Evolutionary conservation across 2,113 vertebrate genomes (phyloP), one percentile per base, ranked within the genome.

Genomic region (Oostethus manadensis): DNA sequence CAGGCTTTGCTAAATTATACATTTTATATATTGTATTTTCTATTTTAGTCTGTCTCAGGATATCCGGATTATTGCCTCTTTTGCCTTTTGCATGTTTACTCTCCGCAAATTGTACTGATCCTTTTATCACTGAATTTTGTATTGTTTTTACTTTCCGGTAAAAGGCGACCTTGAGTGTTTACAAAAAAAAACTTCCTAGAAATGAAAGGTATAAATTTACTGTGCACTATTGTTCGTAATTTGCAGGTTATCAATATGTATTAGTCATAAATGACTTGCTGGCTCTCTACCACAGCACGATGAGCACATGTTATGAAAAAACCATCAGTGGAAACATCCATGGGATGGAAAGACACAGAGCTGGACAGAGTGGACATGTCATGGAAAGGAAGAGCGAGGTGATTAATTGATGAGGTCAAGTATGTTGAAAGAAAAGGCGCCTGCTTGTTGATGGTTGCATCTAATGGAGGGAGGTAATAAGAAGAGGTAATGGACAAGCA

Each of bases 381-480:
- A 76, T 76, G 81, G 79, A 80, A 82, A 84, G 60, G 33, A 33
- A 58, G 57, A 72, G 73, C 49, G 46, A 58, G 65, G 66, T 70
- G 73, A 82, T 81, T 78, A 83, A 86, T 68, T 73, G 74, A 78
- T 54, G 53, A 70, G 78, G 78, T 87, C 71, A 85, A 81, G 67
- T 66, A 58, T 8, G 29, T 65, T 71, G 65, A 71, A 74, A 75
- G 74, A 65, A 71, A 77, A 51, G 71, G 70, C 1, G 53, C 48
- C 49, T 56, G 61, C 69, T 68, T 76, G 69, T 76, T 80, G 80
- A 78, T 76, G 74, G 49, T 64, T 26, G 13, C 60, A 45, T 67
- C 76, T 86, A 85, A 85, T 84, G 78, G 81, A 53, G 53, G 58
- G 75, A 80, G 64, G 79, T 76, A 78, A 73, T 71, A 73, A 84